phyloP scores from a whole-genome alignment of 2,888 invertebrate species.

The Xestia rhomboidea region DNA sequence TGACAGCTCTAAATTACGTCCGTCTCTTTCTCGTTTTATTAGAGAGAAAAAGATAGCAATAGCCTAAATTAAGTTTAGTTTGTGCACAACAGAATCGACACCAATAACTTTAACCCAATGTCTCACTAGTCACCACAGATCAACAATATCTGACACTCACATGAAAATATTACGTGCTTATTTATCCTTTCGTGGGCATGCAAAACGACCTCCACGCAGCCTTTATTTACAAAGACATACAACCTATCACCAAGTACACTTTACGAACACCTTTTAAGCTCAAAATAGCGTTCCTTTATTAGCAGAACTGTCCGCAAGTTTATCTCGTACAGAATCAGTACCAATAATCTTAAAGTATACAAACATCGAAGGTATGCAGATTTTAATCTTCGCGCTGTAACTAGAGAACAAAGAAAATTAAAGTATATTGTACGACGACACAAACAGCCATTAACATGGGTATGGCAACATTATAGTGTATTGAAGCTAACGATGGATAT shows the following conservation, averaged over 20 bases:
- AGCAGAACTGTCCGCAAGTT: constrained; percentile 45
- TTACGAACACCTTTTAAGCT: constrained; percentile 38
- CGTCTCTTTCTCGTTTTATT: no score
- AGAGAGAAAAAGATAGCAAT: no score
- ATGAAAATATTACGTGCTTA: constrained; percentile 32
- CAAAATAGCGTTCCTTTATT: constrained; percentile 51
- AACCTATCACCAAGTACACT: constrained; percentile 30
- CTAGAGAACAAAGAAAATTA: constrained; percentile 69
- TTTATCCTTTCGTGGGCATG: constrained; percentile 30
- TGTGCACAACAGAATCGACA: no score
- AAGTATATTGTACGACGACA: constrained; percentile 50
- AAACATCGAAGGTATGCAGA: constrained; percentile 65
- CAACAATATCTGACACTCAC: constrained; percentile 26
- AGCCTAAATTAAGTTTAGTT: no score
- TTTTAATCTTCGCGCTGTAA: constrained; percentile 63
- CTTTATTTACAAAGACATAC: constrained; percentile 51
- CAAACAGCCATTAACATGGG: constrained; percentile 59
- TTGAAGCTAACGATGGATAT: constrained; percentile 50
- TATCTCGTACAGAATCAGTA: constrained; percentile 61
- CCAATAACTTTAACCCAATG: constrained; percentile 8
- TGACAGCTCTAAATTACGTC: no score
- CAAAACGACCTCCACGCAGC: constrained; percentile 16
- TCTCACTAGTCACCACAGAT: neutral
- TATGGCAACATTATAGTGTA: constrained; percentile 57
- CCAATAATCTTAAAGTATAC: constrained; percentile 65